phyloP scores from a whole-genome alignment of 2,888 invertebrate genomes.

The Augiades crinisus region DNA sequence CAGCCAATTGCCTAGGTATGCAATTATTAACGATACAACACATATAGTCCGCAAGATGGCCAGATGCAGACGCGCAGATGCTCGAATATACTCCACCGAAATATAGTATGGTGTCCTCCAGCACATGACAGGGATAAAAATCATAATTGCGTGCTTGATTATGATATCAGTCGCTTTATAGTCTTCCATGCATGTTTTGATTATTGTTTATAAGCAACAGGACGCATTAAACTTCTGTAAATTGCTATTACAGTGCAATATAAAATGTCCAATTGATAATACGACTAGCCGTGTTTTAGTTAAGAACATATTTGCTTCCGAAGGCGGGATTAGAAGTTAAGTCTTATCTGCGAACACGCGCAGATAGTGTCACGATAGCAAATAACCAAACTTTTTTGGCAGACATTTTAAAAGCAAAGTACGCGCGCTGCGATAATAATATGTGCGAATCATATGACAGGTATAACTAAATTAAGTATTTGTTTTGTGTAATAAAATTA shows the following conservation, averaged over 20 bases:
- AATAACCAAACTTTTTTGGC: neutral
- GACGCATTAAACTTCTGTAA: neutral
- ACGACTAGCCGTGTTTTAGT: slow-evolving; percentile 1
- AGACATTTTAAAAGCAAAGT: slow-evolving; percentile 3
- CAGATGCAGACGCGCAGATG: too few species aligned
- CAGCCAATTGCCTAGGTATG: too few species aligned
- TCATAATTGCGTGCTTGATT: too few species aligned
- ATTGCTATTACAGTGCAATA: neutral
- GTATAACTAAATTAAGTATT: neutral
- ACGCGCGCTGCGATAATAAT: neutral
- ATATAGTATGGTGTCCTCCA: too few species aligned
- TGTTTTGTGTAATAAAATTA: too few species aligned
- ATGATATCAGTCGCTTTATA: too few species aligned
- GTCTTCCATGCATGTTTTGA: too few species aligned
- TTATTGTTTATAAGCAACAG: too few species aligned
- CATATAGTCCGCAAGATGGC: too few species aligned
- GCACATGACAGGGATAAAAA: too few species aligned
- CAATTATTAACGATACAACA: too few species aligned
- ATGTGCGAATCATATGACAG: neutral
- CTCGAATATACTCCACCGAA: too few species aligned
- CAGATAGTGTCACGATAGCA: slow-evolving; percentile 14
- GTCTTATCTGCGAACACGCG: slow-evolving; percentile 13
- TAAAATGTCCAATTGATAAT: neutral
- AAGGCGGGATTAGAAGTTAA: slow-evolving; percentile 18
- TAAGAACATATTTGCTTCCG: slow-evolving; percentile 11